A percentile compares a stretch with the other conserved stretches of the same genome.
Evolutionary conservation across 2,113 vertebrate genomes (phyloP).

Genomic region (Anarhynchus alexandrinus): DNA sequence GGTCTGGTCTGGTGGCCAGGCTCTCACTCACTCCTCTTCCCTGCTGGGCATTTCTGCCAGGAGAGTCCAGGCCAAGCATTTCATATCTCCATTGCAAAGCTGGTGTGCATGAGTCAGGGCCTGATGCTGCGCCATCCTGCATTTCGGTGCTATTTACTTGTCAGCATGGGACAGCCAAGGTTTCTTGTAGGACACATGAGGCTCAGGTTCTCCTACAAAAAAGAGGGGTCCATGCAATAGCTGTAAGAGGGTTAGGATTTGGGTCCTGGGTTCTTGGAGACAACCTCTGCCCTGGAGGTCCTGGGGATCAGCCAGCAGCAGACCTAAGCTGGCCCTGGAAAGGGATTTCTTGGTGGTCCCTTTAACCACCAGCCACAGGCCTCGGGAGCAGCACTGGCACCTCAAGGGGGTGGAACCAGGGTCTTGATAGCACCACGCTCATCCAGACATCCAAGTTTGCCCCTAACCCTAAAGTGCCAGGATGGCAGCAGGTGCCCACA

Average conservation of each 20-base stretch:
- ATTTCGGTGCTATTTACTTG: not conserved
- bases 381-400: not conserved
- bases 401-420: not conserved
- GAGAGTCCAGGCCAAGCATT: not conserved
- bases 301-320: not conserved
- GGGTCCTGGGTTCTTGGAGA: not conserved
- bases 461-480: not conserved
- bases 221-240: not conserved
- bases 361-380: not conserved
- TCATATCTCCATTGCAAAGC: not conserved
- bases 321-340: not conserved
- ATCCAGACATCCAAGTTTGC: not conserved
- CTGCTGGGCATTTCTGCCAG: not conserved
- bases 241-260: not conserved
- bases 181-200: not conserved
- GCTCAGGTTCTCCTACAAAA: not conserved
- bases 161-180: not conserved
- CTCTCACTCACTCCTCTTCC: not conserved
- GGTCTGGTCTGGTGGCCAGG: not conserved
- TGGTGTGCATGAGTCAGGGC: not conserved
- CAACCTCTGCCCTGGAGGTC: not conserved
- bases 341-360: not conserved
- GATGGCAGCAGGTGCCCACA: not conserved
- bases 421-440: not conserved
- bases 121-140: not conserved